phyloP scores from a whole-genome alignment of 2,797 vertebrate species.

The Myotis vivesi region DNA sequence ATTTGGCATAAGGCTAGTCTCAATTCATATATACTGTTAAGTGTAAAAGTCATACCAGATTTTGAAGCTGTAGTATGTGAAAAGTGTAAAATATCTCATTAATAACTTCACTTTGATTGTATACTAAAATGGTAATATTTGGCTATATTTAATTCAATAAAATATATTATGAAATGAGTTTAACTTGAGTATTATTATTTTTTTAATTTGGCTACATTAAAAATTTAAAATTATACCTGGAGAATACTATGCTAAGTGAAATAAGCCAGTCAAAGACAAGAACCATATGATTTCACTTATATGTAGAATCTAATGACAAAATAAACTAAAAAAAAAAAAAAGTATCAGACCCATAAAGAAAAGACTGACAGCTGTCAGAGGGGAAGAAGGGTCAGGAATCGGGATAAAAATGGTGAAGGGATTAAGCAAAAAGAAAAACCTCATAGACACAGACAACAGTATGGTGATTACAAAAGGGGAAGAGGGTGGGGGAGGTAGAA shows the following conservation, averaged over 20 bases:
- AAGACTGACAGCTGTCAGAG: background rate
- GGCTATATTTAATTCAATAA: background rate
- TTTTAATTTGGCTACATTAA: background rate
- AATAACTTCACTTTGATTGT: background rate
- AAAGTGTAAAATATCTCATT: background rate
- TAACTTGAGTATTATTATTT: background rate
- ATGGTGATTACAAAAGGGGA: background rate
- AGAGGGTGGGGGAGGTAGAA: background rate
- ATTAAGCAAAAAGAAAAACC: background rate
- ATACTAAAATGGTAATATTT: background rate
- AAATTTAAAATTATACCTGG: background rate
- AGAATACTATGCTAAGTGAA: background rate
- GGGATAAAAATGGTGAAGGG: background rate
- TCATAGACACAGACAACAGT: background rate
- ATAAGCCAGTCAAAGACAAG: background rate
- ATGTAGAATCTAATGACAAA: background rate
- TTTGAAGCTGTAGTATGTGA: background rate
- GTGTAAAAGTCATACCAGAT: background rate
- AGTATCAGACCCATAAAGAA: background rate
- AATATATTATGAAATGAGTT: background rate
- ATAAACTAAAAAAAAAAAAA: background rate
- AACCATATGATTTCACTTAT: background rate
- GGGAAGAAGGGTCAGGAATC: accelerated
- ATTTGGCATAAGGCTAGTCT: background rate
- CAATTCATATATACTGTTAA: background rate